Percentiles rank a stretch among this genome's conserved stretches.
Evolutionary conservation across 2,797 vertebrate genomes (phyloP).

Genomic region (Lepus oiostolus): DNA sequence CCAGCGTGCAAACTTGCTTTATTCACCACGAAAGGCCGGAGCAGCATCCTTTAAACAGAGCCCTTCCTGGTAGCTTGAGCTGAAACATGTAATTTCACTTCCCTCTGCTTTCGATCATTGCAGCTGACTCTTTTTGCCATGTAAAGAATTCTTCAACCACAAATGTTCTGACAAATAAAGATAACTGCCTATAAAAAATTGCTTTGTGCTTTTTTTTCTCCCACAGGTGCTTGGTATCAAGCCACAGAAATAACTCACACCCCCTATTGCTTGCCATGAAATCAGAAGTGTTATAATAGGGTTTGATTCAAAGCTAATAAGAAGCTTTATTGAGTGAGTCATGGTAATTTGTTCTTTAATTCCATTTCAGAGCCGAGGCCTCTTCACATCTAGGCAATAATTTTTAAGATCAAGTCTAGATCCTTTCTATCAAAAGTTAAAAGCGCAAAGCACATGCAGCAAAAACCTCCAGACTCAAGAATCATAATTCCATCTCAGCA

Average conservation of each 20-base stretch:
- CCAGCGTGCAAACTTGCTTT: neutral
- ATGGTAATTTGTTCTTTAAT: neutral
- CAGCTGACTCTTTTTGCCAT: neutral
- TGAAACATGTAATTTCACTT: slow-evolving; percentile 65
- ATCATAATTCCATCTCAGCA: neutral
- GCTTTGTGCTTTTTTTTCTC: neutral
- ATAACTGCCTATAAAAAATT: neutral
- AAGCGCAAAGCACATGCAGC: slow-evolving; percentile 54
- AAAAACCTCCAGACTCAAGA: neutral
- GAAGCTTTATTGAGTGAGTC: slow-evolving; percentile 48
- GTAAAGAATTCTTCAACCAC: neutral
- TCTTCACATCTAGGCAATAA: slow-evolving; percentile 42
- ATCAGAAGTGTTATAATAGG: slow-evolving; percentile 49
- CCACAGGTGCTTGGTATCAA: neutral
- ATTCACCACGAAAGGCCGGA: neutral
- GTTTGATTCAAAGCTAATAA: slow-evolving; percentile 55
- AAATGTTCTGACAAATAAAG: slow-evolving; percentile 63
- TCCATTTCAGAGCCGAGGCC: neutral
- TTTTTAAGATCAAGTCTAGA: slow-evolving; percentile 66
- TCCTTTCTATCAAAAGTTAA: slow-evolving; percentile 29
- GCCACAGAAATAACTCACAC: slow-evolving; percentile 17
- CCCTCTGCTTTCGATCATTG: neutral
- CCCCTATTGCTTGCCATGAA: neutral
- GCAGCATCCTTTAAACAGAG: slow-evolving; percentile 43
- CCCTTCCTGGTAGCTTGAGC: slow-evolving; percentile 14